A percentile compares a stretch with the other conserved stretches of the same genome.
Conservation (phyloP, 2,113 vertebrate species). For the Myiagra hebetior region DNA sequence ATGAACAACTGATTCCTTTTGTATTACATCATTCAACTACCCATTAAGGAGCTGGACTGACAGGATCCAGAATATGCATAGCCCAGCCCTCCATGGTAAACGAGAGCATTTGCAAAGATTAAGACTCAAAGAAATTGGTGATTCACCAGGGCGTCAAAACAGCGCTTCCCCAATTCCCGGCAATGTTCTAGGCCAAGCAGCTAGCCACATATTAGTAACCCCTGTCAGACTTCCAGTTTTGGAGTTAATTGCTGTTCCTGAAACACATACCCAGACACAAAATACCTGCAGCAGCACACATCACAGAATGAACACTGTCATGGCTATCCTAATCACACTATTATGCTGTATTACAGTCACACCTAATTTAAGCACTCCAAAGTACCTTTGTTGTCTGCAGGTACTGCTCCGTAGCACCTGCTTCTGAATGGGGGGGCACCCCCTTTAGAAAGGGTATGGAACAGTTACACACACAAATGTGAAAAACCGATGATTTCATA, state of each 20-base stretch:
- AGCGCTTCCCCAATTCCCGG: constrained; percentile 27
- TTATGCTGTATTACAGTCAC: neutral
- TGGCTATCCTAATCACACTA: neutral
- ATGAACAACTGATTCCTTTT: constrained; percentile 54
- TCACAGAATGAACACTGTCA: neutral
- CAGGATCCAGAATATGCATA: constrained; percentile 48
- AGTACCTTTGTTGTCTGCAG: neutral
- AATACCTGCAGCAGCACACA: constrained; percentile 52
- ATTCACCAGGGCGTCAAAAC: constrained; percentile 53
- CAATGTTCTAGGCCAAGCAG: constrained; percentile 35
- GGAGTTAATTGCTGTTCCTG: constrained; percentile 36
- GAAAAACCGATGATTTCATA: neutral
- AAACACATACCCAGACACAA: constrained; percentile 33
- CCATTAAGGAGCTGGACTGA: constrained; percentile 67
- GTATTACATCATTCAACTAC: constrained; percentile 47
- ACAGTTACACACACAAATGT: neutral
- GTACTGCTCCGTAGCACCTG: neutral
- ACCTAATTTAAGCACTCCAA: neutral
- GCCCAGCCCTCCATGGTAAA: constrained; percentile 36
- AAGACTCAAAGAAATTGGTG: constrained; percentile 53
- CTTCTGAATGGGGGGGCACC: neutral
- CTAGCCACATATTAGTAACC: neutral
- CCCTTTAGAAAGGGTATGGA: neutral
- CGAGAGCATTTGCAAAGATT: constrained; percentile 29
- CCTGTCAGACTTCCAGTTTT: constrained; percentile 23